These are phyloP conservation scores for Charanyca ferruginea DNA, from an alignment of 2,888 invertebrate genomes.

Conservation along the genomic window DNA sequence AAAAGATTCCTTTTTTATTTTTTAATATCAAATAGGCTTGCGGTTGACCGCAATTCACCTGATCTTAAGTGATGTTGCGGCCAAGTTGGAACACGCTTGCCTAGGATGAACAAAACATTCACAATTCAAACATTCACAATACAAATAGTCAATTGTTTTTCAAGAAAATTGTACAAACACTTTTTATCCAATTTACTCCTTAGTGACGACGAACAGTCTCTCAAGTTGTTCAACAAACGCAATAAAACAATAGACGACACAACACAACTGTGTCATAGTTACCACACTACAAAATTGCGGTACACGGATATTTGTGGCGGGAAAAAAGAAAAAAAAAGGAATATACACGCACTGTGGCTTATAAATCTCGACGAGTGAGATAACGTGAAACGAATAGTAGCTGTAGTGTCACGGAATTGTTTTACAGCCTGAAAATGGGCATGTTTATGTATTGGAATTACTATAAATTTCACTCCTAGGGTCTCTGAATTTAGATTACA, in stretches of 20 bases:
- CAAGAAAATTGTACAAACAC: no score
- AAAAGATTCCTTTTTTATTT: no score
- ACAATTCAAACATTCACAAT: no score
- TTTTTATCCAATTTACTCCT: no score
- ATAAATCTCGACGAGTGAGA: slow-evolving; percentile 62
- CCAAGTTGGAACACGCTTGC: no score
- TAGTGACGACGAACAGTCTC: background rate
- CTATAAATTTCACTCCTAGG: slow-evolving; percentile 43
- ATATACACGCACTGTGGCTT: slow-evolving; percentile 41
- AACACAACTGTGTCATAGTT: slow-evolving; percentile 26
- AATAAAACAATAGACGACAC: slow-evolving; percentile 31
- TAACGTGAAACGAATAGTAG: slow-evolving; percentile 62
- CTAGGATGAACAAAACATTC: no score
- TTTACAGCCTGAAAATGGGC: slow-evolving; percentile 58
- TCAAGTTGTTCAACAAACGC: slow-evolving; percentile 3
- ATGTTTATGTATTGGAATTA: slow-evolving; percentile 57
- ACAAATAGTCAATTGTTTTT: no score
- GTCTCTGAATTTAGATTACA: slow-evolving; percentile 30
- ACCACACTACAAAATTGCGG: slow-evolving; percentile 18
- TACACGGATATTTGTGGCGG: slow-evolving; percentile 21
- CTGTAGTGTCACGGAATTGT: slow-evolving; percentile 58
- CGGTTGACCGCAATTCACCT: no score
- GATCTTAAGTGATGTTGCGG: no score
- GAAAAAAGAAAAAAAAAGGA: slow-evolving; percentile 42
- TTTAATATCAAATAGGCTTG: no score